Evolutionary conservation across 2,888 invertebrate species (phyloP).

Genomic region (Trachelus iudaicus): DNA sequence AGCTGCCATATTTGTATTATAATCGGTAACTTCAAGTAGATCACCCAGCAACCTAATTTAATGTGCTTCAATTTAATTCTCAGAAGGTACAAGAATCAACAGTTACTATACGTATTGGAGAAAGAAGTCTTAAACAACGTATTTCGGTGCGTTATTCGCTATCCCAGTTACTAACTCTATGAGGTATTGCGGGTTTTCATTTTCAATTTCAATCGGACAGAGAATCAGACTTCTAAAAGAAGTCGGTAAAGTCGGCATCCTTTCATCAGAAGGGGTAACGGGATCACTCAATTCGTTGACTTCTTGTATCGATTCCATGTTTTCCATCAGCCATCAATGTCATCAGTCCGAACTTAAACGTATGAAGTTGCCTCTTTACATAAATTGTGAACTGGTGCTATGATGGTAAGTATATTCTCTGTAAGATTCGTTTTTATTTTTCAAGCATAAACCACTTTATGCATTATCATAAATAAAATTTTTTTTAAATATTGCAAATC

Average conservation of each 20-base stretch:
- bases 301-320: background rate
- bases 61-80: background rate
- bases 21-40: constrained; percentile 63
- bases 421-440: background rate
- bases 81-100: background rate
- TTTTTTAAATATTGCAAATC: background rate
- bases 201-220: constrained; percentile 30
- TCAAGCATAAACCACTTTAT: background rate
- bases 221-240: constrained; percentile 33
- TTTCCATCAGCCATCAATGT: background rate
- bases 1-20: constrained; percentile 65
- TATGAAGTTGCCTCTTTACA: background rate
- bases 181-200: constrained; percentile 26
- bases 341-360: background rate
- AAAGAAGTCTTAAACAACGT: background rate
- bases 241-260: constrained; percentile 33
- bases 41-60: constrained; percentile 62
- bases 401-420: background rate
- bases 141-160: constrained; percentile 12
- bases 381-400: background rate
- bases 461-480: too few relatives aligned
- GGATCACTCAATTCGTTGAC: background rate
- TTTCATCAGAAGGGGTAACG: background rate
- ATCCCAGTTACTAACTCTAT: constrained; percentile 34
- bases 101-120: background rate